These are phyloP conservation scores for Thomomys bottae DNA, from an alignment of 2,113 vertebrate genomes.

Conservation along the genomic window DNA sequence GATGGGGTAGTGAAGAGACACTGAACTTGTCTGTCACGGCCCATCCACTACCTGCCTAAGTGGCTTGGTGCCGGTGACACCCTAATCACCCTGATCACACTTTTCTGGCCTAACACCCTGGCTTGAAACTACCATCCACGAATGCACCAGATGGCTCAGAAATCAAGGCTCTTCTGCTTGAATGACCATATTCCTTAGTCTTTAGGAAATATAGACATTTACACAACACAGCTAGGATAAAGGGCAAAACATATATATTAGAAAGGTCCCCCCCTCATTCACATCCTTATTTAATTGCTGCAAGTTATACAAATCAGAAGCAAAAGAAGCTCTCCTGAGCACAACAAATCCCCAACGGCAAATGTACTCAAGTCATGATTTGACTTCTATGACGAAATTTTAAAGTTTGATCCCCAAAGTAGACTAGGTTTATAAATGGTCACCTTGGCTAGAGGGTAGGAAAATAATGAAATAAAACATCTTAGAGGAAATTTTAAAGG, in stretches of 20 bases:
- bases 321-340: slow-evolving; percentile 6
- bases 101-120: not conserved
- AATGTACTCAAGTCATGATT: not conserved
- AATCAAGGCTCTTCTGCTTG: not conserved
- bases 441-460: not conserved
- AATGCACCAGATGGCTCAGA: accelerated
- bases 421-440: slow-evolving; percentile 1
- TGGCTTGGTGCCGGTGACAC: not conserved
- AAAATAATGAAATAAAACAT: not conserved
- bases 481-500: not conserved
- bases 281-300: not conserved
- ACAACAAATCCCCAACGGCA: slow-evolving; percentile 5
- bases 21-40: not conserved
- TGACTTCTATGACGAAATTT: slow-evolving; percentile 20
- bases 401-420: not conserved
- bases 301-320: slow-evolving; percentile 31
- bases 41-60: not conserved
- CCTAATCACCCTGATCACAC: not conserved
- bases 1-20: not conserved
- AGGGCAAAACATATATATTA: not conserved
- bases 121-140: not conserved
- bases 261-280: too few species aligned
- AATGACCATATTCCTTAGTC: not conserved
- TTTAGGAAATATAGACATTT: not conserved
- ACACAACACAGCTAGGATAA: not conserved